Percentiles rank a stretch among this genome's conserved stretches.
Conservation (phyloP, 2,888 invertebrate genomes). For the Helobdella robusta region DNA sequence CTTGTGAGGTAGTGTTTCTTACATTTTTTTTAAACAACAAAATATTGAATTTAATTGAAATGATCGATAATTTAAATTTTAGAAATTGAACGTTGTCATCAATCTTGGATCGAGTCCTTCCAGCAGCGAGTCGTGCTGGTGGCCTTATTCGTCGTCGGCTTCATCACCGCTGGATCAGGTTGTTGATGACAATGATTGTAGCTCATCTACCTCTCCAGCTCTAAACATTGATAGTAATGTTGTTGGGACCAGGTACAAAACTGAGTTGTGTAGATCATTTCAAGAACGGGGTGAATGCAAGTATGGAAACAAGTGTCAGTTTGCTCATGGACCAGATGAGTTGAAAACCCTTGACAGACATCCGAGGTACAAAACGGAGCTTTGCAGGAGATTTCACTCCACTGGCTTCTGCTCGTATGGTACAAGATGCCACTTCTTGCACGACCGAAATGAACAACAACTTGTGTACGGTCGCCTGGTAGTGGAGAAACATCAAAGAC, state of each 20-base stretch:
- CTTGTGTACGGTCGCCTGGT: too few species aligned
- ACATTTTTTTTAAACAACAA: too few species aligned
- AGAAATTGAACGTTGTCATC: too few species aligned
- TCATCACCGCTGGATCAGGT: neutral
- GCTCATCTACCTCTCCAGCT: neutral
- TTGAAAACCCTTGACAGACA: slow-evolving; percentile 84
- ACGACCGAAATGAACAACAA: slow-evolving; percentile 57
- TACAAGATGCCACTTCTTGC: slow-evolving; percentile 92
- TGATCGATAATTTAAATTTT: too few species aligned
- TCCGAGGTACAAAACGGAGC: slow-evolving; percentile 95
- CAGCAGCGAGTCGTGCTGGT: neutral
- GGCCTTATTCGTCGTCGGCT: too few species aligned
- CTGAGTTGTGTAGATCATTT: slow-evolving; percentile 90
- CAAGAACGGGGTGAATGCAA: slow-evolving; percentile 81
- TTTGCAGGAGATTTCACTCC: slow-evolving; percentile 88
- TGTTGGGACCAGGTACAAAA: slow-evolving; percentile 64
- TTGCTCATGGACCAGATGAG: slow-evolving; percentile 88
- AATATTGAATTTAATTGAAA: too few species aligned
- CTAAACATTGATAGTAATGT: neutral
- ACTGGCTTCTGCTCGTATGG: slow-evolving; percentile 96
- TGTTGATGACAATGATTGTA: neutral
- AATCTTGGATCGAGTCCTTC: neutral
- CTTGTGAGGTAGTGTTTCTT: too few species aligned
- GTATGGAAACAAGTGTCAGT: slow-evolving; percentile 95
- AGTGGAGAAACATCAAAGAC: too few species aligned